Conservation (phyloP, 2,888 invertebrate genomes). For the Unio delphinus region DNA sequence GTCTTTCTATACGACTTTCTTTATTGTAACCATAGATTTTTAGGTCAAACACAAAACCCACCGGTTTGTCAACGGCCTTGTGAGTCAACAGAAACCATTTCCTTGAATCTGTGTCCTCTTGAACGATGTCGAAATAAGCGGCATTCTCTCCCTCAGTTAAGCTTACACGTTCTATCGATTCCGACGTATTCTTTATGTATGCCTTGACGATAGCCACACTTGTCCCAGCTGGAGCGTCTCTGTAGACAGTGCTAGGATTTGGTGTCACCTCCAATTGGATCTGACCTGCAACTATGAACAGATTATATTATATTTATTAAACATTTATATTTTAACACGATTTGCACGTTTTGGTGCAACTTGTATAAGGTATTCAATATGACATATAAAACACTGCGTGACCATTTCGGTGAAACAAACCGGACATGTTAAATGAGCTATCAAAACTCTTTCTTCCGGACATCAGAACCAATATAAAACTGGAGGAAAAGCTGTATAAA, state of each 20-base stretch:
- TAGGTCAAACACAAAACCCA: slow-evolving; percentile 43
- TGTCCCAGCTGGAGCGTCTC: slow-evolving; percentile 37
- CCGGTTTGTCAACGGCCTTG: slow-evolving; percentile 36
- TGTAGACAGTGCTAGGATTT: slow-evolving; percentile 47
- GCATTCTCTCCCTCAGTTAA: slow-evolving; percentile 28
- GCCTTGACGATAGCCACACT: slow-evolving; percentile 45
- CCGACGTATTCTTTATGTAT: slow-evolving; percentile 35
- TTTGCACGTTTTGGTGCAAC: too few relatives aligned
- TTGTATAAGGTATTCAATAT: too few relatives aligned
- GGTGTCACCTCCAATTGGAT: slow-evolving; percentile 33
- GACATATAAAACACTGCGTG: too few relatives aligned
- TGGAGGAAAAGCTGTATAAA: too few relatives aligned
- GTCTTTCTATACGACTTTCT: slow-evolving; percentile 27
- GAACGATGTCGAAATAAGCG: slow-evolving; percentile 37
- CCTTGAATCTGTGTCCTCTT: slow-evolving; percentile 9
- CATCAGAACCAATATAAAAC: too few relatives aligned
- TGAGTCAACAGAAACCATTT: slow-evolving; percentile 40
- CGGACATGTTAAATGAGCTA: too few relatives aligned
- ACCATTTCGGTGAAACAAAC: too few relatives aligned
- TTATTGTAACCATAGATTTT: slow-evolving; percentile 33
- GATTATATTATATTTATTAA: too few relatives aligned
- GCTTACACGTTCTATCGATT: slow-evolving; percentile 25
- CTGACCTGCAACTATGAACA: slow-evolving; percentile 1
- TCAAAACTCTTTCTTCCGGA: too few relatives aligned
- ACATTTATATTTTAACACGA: too few relatives aligned